Evolutionary conservation across 2,888 invertebrate species (phyloP), one percentile per base, ranked within the genome.

Genomic region (Gortyna flavago): DNA sequence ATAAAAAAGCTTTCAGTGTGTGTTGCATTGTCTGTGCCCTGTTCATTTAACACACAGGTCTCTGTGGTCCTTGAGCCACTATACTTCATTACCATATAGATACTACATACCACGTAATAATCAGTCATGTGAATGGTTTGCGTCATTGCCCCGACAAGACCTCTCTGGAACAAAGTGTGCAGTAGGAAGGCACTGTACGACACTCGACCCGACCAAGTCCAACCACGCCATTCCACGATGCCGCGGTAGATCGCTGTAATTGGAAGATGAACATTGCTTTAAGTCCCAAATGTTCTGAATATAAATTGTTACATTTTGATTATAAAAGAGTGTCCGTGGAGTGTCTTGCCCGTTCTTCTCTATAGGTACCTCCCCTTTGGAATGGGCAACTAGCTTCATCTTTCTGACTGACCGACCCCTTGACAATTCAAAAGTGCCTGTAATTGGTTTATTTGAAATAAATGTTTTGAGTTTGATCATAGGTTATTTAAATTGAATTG

Each of bases 221-320:
- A 95, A 6, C 96, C 96, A n/a, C 95, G 93, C 96, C 96, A 96
- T 80, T 95, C 95, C 35, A 95, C 25, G 61, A 95, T 87, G 13
- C 91, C 77, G 5, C 96, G 92, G 89, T 93, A 94, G 0, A 93
- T 61, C 4, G 84, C 96, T 96, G 90, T 9, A 32, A 41, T 35
- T 0, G 2, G 3, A 13, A 73, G 38, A 38, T 35, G 6, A 13
- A 73, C 29, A 29, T 25, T 18, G 13, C 1, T 59, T 62, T 21
- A 35, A 2, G 5, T 11, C 35, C 35, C 21, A 35, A 35, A 62
- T 25, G 9, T 32, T 61, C 9, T n/a, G n/a, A n/a, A 21, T 21
- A 21, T 1, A 2, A 11, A 5, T 35, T 35, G 21, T 32, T 32
- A 4, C 18, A 4, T 61, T 13, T 44, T 44, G 1, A 44, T 13